Conservation (phyloP, 2,888 invertebrate species). For the Bruchidius siliquastri region DNA sequence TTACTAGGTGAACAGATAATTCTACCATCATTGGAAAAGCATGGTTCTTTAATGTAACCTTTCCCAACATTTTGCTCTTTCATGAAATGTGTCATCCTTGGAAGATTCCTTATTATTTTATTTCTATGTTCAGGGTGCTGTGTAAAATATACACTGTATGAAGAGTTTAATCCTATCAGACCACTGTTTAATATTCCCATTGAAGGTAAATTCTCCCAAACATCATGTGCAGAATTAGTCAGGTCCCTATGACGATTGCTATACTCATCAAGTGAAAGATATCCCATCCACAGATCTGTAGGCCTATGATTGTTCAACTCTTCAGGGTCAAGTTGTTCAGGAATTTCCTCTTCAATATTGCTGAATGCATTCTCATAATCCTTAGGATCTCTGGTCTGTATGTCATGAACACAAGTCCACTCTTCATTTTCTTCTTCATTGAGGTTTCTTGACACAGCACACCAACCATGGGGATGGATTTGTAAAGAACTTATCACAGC, state of each 20-base stretch:
- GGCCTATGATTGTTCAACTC: conserved; percentile 29
- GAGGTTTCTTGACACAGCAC: conserved; percentile 81
- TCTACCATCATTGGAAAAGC: conserved; percentile 86
- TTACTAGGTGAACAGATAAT: conserved; percentile 87
- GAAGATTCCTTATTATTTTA: conserved; percentile 64
- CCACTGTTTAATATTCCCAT: conserved; percentile 44
- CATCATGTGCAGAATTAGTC: conserved; percentile 22
- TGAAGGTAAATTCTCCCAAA: conserved; percentile 27
- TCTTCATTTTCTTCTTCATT: conserved; percentile 82
- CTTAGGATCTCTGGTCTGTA: conserved; percentile 61
- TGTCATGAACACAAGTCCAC: conserved; percentile 94
- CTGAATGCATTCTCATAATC: conserved; percentile 44
- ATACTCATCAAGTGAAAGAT: conserved; percentile 38
- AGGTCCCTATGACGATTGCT: conserved; percentile 24
- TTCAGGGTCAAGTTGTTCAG: conserved; percentile 27
- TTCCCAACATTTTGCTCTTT: conserved; percentile 85
- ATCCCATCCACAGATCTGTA: conserved; percentile 46
- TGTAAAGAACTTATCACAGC: conserved; percentile 85
- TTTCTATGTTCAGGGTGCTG: conserved; percentile 38
- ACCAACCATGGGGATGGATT: conserved; percentile 88
- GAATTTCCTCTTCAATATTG: conserved; percentile 26
- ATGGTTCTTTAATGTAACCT: conserved; percentile 89
- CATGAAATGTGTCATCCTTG: conserved; percentile 75
- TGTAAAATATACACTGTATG: conserved; percentile 35
- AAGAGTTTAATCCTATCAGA: conserved; percentile 34